Percentiles rank a stretch among this genome's conserved stretches.
These are phyloP conservation scores for Folsomia manolachei DNA, from an alignment of 2,888 invertebrate species.

Conservation along the genomic window DNA sequence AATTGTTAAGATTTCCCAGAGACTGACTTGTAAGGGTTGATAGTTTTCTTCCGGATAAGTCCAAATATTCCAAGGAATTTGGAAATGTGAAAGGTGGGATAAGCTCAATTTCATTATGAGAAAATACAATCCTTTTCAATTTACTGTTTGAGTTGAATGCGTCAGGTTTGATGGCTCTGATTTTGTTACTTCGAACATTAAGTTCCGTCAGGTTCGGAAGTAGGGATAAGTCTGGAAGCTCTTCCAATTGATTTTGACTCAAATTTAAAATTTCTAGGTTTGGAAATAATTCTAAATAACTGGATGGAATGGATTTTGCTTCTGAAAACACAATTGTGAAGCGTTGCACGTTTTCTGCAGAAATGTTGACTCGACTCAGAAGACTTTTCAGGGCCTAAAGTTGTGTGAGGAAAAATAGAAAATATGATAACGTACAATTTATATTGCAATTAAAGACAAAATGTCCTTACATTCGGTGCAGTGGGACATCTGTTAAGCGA, in stretches of 20 bases:
- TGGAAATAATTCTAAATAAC: conserved; percentile 38
- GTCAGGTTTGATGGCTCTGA: conserved; percentile 24
- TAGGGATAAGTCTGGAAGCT: conserved; percentile 34
- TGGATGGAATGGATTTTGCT: conserved; percentile 33
- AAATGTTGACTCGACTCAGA: conserved; percentile 36
- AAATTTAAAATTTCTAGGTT: conserved; percentile 37
- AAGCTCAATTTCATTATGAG: conserved; percentile 34
- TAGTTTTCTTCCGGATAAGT: conserved; percentile 35
- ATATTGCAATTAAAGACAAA: no score
- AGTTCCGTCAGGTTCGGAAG: conserved; percentile 32
- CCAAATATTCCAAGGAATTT: conserved; percentile 30
- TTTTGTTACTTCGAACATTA: conserved; percentile 30
- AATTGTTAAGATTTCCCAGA: conserved; percentile 34
- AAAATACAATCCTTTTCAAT: conserved; percentile 30
- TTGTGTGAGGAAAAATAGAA: conserved; percentile 14
- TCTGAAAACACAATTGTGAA: conserved; percentile 12
- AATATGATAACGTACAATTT: background rate
- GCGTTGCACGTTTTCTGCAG: conserved; percentile 17
- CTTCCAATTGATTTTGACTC: conserved; percentile 29
- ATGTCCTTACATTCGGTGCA: conserved; percentile 34
- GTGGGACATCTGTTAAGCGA: conserved; percentile 30
- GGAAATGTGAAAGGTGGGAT: conserved; percentile 39
- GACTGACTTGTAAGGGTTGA: conserved; percentile 33
- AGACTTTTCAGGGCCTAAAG: conserved; percentile 43
- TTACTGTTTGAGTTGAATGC: conserved; percentile 31